phyloP scores from a whole-genome alignment of 2,797 vertebrate species.

The Rhadinocentrus ornatus region DNA sequence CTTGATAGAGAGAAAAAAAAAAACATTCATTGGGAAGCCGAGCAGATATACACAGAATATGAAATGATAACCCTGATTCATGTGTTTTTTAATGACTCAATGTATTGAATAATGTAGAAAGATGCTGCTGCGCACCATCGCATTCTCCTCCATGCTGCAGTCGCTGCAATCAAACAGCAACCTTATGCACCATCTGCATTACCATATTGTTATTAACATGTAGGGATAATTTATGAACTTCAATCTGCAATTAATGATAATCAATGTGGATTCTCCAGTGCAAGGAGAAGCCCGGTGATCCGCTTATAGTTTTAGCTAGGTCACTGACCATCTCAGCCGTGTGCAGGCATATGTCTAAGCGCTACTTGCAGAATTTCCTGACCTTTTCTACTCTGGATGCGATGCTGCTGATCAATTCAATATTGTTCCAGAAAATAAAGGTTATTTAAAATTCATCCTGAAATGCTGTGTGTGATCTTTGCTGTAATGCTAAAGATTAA shows the following conservation, averaged over 20 bases:
- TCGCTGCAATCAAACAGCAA: conserved; percentile 57
- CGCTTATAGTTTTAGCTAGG: conserved; percentile 50
- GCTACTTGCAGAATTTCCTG: conserved; percentile 46
- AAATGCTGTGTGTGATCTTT: conserved; percentile 47
- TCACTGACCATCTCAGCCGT: conserved; percentile 39
- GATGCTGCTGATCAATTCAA: conserved; percentile 71
- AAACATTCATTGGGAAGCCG: conserved; percentile 56
- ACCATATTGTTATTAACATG: conserved; percentile 62
- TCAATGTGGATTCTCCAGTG: conserved; percentile 50
- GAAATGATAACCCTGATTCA: conserved; percentile 59
- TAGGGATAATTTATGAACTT: conserved; percentile 59
- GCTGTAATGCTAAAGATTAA: conserved; percentile 67
- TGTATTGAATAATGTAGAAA: conserved; percentile 73
- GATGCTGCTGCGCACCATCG: conserved; percentile 40
- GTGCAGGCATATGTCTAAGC: conserved; percentile 61
- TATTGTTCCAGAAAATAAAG: conserved; percentile 56
- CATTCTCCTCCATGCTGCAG: conserved; percentile 21
- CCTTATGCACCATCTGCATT: conserved; percentile 53
- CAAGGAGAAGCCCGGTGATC: conserved; percentile 34
- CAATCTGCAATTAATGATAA: conserved; percentile 66
- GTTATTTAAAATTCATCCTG: conserved; percentile 65
- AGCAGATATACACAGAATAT: conserved; percentile 60
- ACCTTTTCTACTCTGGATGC: conserved; percentile 64
- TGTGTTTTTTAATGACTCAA: conserved; percentile 67
- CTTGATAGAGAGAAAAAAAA: conserved; percentile 55